Base-by-base conservation (phyloP, 2,888 invertebrate species). In the Chrysotoxum bicinctum region DNA sequence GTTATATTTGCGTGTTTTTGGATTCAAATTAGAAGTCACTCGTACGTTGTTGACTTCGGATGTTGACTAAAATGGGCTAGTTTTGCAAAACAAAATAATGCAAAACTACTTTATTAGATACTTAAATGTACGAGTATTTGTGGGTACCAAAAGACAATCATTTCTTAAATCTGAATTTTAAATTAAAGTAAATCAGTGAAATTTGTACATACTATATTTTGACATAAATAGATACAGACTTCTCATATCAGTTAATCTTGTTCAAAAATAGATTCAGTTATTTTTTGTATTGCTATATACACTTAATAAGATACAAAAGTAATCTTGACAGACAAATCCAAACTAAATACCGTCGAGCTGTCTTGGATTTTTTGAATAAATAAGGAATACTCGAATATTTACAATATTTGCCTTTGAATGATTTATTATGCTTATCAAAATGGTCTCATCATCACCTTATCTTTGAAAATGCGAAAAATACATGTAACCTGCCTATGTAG, bases 331-430 rank as follows among this genome's bases (percentile, higher is more conserved):
- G 52, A 69, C 40, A 69, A 19, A 50, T 45, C 35, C 37, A 64
- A 80, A 56, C 45, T 56, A 10, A 21, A n/a, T 30, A 21, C 35
- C 69, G 62, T 62, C 80, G 75, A 69, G 26, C 14, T 75, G 75
- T 62, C 62, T 37, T 37, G 3, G 10, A 6, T 16, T 16, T 19
- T 54, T 23, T 48, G 5, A 45, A 21, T 19, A 37, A 68, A 68
- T 68, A 58, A 35, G 14, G 21, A 35, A 58, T 58, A 58, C 60
- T 23, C n/a, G 5, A 26, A 60, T 68, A 30, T 50, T 23, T 14
- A 23, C 37, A 75, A 50, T 26, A 26, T 62, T 62, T 40, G 12
- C 52, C 32, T 26, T 69, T 32, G 23, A 35, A 30, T 14, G 70
- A 43, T 60, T 69, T 52, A 52, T 16, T 62, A 16, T 69, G 21